Conservation (phyloP, 2,888 invertebrate species). For the Brachylomia viminalis region DNA sequence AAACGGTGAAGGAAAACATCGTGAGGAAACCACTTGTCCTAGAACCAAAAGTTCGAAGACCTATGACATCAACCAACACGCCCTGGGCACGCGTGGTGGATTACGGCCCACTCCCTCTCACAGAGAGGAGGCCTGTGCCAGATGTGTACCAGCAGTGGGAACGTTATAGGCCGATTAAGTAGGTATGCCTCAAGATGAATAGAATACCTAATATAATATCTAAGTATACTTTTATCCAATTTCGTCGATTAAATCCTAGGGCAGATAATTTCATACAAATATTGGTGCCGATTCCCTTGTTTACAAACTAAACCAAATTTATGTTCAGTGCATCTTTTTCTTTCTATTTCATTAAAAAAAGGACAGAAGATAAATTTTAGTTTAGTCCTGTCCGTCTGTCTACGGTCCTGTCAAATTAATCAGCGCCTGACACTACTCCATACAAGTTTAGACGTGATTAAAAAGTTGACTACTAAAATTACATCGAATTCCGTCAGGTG, state of each 20-base stretch:
- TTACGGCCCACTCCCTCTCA: neutral
- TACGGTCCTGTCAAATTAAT: too few relatives aligned
- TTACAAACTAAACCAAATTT: too few relatives aligned
- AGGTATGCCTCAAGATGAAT: neutral
- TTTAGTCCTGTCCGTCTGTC: too few relatives aligned
- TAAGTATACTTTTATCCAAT: neutral
- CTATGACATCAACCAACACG: neutral
- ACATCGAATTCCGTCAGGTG: too few relatives aligned
- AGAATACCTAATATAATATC: neutral
- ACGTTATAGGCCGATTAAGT: neutral
- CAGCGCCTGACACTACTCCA: too few relatives aligned
- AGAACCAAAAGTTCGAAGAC: neutral
- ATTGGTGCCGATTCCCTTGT: too few relatives aligned
- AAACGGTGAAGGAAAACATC: neutral
- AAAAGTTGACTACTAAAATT: too few relatives aligned
- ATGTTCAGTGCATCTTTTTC: too few relatives aligned
- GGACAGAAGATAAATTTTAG: too few relatives aligned
- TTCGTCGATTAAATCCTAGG: neutral
- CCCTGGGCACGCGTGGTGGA: too few relatives aligned
- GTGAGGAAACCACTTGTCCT: neutral
- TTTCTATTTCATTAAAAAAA: too few relatives aligned
- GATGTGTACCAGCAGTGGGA: neutral
- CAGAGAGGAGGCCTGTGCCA: neutral
- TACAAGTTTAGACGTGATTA: too few relatives aligned
- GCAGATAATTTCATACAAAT: neutral